Conservation (phyloP, 2,113 vertebrate genomes). For the Microcebus murinus region DNA sequence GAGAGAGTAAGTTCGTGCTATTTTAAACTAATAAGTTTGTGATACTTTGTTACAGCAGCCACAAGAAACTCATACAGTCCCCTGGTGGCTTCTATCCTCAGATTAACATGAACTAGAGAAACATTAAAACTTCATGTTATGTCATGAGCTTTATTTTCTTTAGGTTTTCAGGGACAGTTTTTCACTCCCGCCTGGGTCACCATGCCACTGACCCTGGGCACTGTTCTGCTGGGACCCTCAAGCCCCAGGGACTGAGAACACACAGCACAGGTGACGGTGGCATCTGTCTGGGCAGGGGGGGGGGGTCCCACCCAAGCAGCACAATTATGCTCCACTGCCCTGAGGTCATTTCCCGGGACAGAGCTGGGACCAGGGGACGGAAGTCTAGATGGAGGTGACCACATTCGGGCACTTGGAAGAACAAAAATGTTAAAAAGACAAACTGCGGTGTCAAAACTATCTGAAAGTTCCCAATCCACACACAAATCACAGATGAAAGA, state of each 20-base stretch:
- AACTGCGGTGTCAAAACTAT: not conserved
- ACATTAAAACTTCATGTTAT: not conserved
- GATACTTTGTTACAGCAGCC: not conserved
- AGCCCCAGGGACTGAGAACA: not conserved
- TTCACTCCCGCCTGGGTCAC: not conserved
- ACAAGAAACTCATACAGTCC: not conserved
- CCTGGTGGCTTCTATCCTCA: not conserved
- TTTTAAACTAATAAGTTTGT: not conserved
- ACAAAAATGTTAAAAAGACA: not conserved
- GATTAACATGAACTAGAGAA: not conserved
- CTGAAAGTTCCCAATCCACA: not conserved
- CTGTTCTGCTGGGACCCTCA: not conserved
- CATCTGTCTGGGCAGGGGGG: not conserved
- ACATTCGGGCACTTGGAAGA: not conserved
- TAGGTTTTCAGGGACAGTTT: not conserved
- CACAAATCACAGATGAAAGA: not conserved
- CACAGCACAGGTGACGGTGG: not conserved
- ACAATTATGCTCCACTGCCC: not conserved
- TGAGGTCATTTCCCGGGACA: not conserved
- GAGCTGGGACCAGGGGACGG: no score
- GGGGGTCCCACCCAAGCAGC: not conserved
- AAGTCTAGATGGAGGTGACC: rapidly evolving
- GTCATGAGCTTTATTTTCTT: not conserved
- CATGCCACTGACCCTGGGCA: rapidly evolving
- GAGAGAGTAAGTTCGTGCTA: not conserved